A percentile compares a stretch with the other conserved stretches of the same genome.
Evolutionary conservation across 2,888 invertebrate species (phyloP).

Genomic region (Sinodicranocentrus sp.): DNA sequence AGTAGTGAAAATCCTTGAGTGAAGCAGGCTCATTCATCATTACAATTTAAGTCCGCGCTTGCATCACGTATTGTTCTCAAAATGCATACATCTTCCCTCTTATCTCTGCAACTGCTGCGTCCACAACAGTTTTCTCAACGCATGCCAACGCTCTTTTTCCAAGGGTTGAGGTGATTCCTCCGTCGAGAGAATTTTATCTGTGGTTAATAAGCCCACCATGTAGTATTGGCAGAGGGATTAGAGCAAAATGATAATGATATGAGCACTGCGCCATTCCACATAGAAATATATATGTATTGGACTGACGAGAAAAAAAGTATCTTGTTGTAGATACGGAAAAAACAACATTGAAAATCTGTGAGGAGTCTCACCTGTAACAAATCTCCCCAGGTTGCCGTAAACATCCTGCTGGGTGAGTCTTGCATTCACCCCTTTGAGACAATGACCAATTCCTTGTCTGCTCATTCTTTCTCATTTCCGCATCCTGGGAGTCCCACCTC

Average conservation of each 20-base stretch:
- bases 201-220: conserved; percentile 55
- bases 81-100: not conserved
- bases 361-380: conserved; percentile 75
- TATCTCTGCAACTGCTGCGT: no score
- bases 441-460: conserved; percentile 76
- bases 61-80: conserved; percentile 12
- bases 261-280: no score
- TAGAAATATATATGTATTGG: no score
- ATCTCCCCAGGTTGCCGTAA: conserved; percentile 76
- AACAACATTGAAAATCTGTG: conserved; percentile 71
- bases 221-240: not conserved
- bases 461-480: conserved; percentile 75
- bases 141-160: no score
- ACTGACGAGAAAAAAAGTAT: not conserved
- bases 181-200: conserved; percentile 55
- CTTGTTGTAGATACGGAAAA: conserved; percentile 32
- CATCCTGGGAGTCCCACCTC: conserved; percentile 73
- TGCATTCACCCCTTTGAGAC: conserved; percentile 75
- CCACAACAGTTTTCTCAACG: no score
- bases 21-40: conserved; percentile 9
- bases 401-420: conserved; percentile 75
- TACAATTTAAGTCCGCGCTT: not conserved
- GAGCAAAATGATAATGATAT: not conserved
- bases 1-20: not conserved
- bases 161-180: conserved; percentile 1